Conservation (phyloP, 2,113 vertebrate species). For the Chunga burmeisteri region DNA sequence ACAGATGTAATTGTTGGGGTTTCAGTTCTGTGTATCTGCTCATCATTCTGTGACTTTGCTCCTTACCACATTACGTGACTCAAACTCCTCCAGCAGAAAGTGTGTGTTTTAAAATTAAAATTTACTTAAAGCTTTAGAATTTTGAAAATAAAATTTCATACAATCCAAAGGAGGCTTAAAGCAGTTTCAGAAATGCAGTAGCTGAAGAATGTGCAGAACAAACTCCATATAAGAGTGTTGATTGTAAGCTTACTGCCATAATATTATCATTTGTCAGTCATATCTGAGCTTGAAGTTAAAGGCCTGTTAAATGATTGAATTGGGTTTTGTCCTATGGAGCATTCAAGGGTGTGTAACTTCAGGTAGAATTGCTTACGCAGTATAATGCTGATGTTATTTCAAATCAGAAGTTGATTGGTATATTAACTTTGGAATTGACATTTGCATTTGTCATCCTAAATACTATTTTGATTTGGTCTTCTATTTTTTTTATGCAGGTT, state of each 20-base stretch:
- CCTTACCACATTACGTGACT: not conserved
- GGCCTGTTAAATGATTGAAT: not conserved
- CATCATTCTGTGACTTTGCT: not conserved
- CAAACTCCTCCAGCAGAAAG: not conserved
- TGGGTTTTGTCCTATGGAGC: not conserved
- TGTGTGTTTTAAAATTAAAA: not conserved
- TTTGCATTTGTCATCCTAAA: not conserved
- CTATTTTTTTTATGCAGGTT: conserved; percentile 62
- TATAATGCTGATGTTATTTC: not conserved
- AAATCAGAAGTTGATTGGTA: not conserved
- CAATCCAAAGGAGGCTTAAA: not conserved
- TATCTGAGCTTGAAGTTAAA: not conserved
- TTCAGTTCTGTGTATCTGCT: not conserved
- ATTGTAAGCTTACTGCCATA: not conserved
- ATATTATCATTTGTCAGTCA: not conserved
- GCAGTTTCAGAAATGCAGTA: not conserved
- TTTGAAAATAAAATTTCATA: not conserved
- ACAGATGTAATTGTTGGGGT: not conserved
- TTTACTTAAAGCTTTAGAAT: not conserved
- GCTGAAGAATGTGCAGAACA: not conserved
- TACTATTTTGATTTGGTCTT: not conserved
- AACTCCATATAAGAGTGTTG: not conserved
- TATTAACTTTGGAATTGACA: not conserved
- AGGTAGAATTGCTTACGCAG: not conserved
- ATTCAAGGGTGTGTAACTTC: not conserved